A percentile compares a stretch with the other conserved stretches of the same genome.
These are phyloP conservation scores for Athalia circularis DNA, from an alignment of 2,888 invertebrate genomes.

Conservation along the genomic window DNA sequence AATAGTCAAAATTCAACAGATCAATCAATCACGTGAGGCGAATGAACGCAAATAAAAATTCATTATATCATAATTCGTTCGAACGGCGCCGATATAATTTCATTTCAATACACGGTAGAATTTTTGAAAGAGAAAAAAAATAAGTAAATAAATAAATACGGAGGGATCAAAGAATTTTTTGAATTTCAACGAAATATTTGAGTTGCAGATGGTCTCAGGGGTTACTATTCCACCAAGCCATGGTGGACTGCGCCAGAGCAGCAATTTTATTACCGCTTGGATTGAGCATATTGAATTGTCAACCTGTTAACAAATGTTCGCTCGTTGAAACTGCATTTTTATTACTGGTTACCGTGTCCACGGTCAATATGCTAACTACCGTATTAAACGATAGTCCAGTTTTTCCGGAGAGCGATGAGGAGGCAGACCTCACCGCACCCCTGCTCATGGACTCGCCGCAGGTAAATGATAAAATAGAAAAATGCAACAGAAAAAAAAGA, in stretches of 20 bases:
- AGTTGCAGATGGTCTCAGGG: conserved; percentile 89
- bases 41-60: too few species aligned
- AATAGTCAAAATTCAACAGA: neutral
- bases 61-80: too few species aligned
- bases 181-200: conserved; percentile 45
- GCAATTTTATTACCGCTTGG: conserved; percentile 88
- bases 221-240: conserved; percentile 88
- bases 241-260: conserved; percentile 89
- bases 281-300: conserved; percentile 87
- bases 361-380: conserved; percentile 92
- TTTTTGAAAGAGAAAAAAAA: too few species aligned
- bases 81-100: too few species aligned
- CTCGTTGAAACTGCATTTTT: conserved; percentile 92
- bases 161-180: too few species aligned
- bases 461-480: conserved; percentile 70
- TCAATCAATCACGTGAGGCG: too few species aligned
- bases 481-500: neutral
- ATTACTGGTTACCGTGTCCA: conserved; percentile 90
- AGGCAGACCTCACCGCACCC: conserved; percentile 82
- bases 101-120: too few species aligned
- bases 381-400: conserved; percentile 91
- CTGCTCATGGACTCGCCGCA: conserved; percentile 89
- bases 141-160: too few species aligned
- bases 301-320: conserved; percentile 90
- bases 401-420: conserved; percentile 87